phyloP scores from a whole-genome alignment of 37 sponge, comb jelly and placozoan species.

The Axinella damicornis region DNA sequence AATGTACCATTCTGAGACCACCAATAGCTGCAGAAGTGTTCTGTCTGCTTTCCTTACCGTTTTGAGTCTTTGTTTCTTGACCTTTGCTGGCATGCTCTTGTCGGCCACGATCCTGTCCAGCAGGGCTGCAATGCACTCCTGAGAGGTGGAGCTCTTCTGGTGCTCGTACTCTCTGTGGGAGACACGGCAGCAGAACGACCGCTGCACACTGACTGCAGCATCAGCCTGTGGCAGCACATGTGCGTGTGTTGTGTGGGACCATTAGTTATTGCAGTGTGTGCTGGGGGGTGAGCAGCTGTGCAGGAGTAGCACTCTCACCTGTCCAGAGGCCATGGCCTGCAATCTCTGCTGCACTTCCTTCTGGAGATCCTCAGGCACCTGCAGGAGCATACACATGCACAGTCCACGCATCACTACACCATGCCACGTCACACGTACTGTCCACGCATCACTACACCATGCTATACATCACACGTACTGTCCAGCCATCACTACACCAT shows the following conservation, averaged over 20 bases:
- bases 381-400: background rate
- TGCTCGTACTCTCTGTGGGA: conserved; percentile 38
- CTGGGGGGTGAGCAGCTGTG: too few relatives aligned
- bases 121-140: conserved; percentile 21
- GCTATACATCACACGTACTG: too few relatives aligned
- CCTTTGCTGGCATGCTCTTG: conserved; percentile 46
- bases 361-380: conserved; percentile 62
- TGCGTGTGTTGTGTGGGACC: too few relatives aligned
- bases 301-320: conserved; percentile 17
- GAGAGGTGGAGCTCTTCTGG: conserved; percentile 28
- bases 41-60: conserved; percentile 21
- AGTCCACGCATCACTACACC: too few relatives aligned
- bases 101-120: conserved; percentile 58
- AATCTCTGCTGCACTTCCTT: conserved; percentile 50
- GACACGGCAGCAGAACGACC: conserved; percentile 55
- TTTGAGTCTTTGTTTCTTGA: conserved; percentile 63
- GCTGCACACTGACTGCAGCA: background rate
- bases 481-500: too few relatives aligned
- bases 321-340: background rate
- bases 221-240: background rate
- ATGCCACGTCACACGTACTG: too few relatives aligned
- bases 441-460: too few relatives aligned
- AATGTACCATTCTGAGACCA: background rate
- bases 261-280: too few relatives aligned
- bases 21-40: background rate